These are phyloP conservation scores for Rhabdophis nuchalis DNA, from an alignment of 2,797 vertebrate species.

Conservation along the genomic window DNA sequence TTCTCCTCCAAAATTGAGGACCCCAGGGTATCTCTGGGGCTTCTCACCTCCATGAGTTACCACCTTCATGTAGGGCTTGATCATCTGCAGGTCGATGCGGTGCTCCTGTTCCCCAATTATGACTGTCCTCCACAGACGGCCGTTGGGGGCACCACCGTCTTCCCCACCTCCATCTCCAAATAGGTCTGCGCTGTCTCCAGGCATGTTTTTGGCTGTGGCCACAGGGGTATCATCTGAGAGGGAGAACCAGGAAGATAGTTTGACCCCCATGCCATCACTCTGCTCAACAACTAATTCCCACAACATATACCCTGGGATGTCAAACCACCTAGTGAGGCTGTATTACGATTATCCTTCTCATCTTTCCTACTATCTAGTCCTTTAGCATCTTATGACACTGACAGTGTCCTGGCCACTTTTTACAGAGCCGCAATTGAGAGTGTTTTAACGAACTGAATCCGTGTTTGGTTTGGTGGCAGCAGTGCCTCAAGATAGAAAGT, in stretches of 20 bases:
- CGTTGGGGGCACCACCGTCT: constrained; percentile 76
- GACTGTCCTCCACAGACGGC: constrained; percentile 91
- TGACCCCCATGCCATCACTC: too few relatives aligned
- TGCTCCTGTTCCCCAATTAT: constrained; percentile 97
- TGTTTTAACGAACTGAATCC: too few relatives aligned
- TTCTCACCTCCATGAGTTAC: constrained; percentile 90
- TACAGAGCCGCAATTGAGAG: too few relatives aligned
- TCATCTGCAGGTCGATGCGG: constrained; percentile 96
- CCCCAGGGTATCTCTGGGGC: neutral
- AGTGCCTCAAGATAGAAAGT: too few relatives aligned
- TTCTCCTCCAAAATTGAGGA: neutral
- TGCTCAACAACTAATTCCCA: too few relatives aligned
- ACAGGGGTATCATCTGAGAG: constrained; percentile 88
- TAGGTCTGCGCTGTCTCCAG: constrained; percentile 74
- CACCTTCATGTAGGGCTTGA: constrained; percentile 92
- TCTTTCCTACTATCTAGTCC: too few relatives aligned
- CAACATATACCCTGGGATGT: too few relatives aligned
- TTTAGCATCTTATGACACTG: too few relatives aligned
- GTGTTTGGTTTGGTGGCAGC: too few relatives aligned
- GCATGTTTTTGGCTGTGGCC: constrained; percentile 88
- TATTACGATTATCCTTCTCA: too few relatives aligned
- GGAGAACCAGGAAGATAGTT: neutral
- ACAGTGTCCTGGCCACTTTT: too few relatives aligned
- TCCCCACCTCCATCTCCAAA: constrained; percentile 72
- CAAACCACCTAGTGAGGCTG: too few relatives aligned